Percentiles rank a stretch among this genome's conserved stretches.
Conservation (phyloP, 2,113 vertebrate species). For the Oreochromis tanganicae region DNA sequence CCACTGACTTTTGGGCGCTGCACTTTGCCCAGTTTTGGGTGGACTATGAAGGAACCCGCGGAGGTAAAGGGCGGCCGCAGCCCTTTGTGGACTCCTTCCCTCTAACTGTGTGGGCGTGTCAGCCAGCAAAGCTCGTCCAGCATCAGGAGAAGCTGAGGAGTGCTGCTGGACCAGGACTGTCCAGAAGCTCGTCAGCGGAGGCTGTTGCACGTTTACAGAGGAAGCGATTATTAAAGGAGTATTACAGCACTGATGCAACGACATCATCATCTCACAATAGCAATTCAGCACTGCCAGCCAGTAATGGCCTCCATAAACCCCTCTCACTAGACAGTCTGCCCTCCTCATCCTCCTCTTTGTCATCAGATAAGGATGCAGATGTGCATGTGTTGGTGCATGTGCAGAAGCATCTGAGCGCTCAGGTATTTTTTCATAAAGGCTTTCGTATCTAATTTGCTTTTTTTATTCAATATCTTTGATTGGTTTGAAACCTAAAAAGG, state of each 20-base stretch:
- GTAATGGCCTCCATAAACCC: slow-evolving; percentile 73
- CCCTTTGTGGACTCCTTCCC: slow-evolving; percentile 94
- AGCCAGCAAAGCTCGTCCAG: slow-evolving; percentile 79
- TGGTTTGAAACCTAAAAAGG: not conserved
- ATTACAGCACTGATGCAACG: slow-evolving; percentile 79
- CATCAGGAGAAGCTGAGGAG: slow-evolving; percentile 74
- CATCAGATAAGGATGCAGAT: slow-evolving; percentile 73
- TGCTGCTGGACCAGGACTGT: slow-evolving; percentile 56
- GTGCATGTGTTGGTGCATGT: slow-evolving; percentile 85
- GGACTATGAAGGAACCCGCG: slow-evolving; percentile 88
- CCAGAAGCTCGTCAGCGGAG: slow-evolving; percentile 81
- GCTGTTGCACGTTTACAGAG: slow-evolving; percentile 80
- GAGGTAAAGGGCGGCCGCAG: slow-evolving; percentile 84
- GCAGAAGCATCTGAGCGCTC: slow-evolving; percentile 87
- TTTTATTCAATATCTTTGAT: not conserved
- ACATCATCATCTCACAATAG: slow-evolving; percentile 10
- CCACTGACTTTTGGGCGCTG: slow-evolving; percentile 89
- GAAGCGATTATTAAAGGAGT: slow-evolving; percentile 88
- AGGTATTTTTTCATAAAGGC: slow-evolving; percentile 66
- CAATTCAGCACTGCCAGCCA: slow-evolving; percentile 15
- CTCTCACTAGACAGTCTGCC: slow-evolving; percentile 65
- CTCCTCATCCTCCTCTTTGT: slow-evolving; percentile 26
- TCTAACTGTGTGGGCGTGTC: slow-evolving; percentile 89
- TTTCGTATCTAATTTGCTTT: not conserved
- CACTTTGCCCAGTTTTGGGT: slow-evolving; percentile 97